A percentile compares a stretch with the other conserved stretches of the same genome.
phyloP scores from a whole-genome alignment of 53 echinoderm and acorn worm species.

The Pentamera pediparva region DNA sequence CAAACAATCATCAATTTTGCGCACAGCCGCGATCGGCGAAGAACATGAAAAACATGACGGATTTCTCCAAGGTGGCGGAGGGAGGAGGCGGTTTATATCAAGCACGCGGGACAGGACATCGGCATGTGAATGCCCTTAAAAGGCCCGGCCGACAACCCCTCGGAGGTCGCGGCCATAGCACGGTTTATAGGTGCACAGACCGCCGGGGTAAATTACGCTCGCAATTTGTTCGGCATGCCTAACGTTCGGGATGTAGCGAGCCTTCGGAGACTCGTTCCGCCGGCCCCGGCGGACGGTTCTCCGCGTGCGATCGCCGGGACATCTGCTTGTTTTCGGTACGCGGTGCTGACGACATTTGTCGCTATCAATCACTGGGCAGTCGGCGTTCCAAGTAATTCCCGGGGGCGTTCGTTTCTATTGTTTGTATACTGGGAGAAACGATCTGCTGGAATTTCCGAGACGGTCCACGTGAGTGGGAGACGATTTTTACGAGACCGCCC shows the following conservation, averaged over 20 bases:
- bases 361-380: constrained; percentile 19
- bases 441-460: constrained; percentile 6
- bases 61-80: too few species aligned
- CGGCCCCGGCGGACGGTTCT: constrained; percentile 10
- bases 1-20: too few species aligned
- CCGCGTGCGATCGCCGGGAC: constrained; percentile 12
- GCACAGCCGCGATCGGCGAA: too few species aligned
- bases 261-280: constrained; percentile 16
- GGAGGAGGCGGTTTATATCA: too few species aligned
- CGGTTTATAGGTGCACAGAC: constrained; percentile 9
- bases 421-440: constrained; percentile 9
- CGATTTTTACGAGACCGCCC: constrained; percentile 20
- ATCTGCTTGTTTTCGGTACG: constrained; percentile 27
- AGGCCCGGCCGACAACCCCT: too few species aligned
- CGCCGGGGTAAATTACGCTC: constrained; percentile 19
- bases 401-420: constrained; percentile 8
- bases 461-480: constrained; percentile 5
- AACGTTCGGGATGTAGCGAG: constrained; percentile 5
- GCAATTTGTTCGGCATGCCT: constrained; percentile 38
- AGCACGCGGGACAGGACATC: too few species aligned
- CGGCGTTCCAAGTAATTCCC: neutral
- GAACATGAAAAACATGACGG: too few species aligned
- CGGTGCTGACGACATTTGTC: constrained; percentile 21
- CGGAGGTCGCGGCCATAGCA: too few species aligned
- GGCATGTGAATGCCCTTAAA: too few species aligned